Base-by-base conservation (phyloP, 2,888 invertebrate genomes). In the Drosophila emarginata region DNA sequence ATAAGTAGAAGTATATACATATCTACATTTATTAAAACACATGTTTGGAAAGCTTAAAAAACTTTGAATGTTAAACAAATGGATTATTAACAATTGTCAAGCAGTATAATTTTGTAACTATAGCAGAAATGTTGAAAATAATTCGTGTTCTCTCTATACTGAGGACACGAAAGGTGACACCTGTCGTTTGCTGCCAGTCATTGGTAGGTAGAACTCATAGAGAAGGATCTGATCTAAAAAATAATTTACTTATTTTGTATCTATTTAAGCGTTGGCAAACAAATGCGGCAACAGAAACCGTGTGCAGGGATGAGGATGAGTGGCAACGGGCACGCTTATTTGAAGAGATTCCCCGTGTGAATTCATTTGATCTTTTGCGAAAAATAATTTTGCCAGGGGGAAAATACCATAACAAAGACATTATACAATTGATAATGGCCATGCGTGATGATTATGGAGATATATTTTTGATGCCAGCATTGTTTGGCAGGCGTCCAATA, bases 381-480 rank as follows among this genome's bases (percentile, higher is more conserved):
- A 76, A 76, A 1, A 66, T 66, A 40, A 26, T 62, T 0, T 50
- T 91, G 14, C 90, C 91, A 0, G 89, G 90, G 1, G 91, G 91
- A 1, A 86, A 71, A 26, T 90, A 87, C 26, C 76, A 71, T 11
- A 82, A 87, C 0, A 23, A 78, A 61, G 83, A 89, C 7, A 0
- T 76, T 0, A 21, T 62, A 0, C 32, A 86, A 6, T 1, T 87
- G 15, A 6, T 88, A 5, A 0, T 72, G 36, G 74, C 66, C 2
- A 57, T 84, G 59, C 72, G 63, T 0, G 2, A 78, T 12, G 84
- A 88, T 15, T 80, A 91, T 60, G 93, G 93, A 0, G 78, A 91
- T 9, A 82, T 93, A 4, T 86, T 90, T 2, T 88, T 87, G 32
- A 69, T 93, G n/a, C 90, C 90, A 12, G 90, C 90, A 1, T 57